Conservation (phyloP, 2,113 vertebrate genomes). For the Danio rerio region DNA sequence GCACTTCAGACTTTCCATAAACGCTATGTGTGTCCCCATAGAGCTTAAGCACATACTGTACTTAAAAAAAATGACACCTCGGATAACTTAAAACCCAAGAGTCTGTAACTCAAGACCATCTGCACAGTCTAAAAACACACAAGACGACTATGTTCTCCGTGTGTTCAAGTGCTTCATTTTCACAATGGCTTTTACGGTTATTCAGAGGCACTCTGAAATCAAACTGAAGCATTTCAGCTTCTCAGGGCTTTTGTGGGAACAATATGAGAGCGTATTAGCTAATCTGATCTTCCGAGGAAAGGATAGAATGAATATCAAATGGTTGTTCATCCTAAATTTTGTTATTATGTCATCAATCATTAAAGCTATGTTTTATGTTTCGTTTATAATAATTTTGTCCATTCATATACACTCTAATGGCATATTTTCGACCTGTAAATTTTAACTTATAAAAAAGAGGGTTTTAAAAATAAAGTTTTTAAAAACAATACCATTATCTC, state of each 20-base stretch:
- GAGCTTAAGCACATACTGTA: conserved; percentile 1
- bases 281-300: too few species aligned
- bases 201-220: conserved; percentile 30
- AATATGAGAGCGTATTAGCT: conserved; percentile 30
- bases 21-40: neutral
- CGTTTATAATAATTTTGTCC: too few species aligned
- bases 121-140: neutral
- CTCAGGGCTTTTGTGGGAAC: conserved; percentile 15
- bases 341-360: neutral
- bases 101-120: neutral
- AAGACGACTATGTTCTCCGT: neutral
- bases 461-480: too few species aligned
- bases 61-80: neutral
- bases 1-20: conserved; percentile 9
- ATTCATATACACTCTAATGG: too few species aligned
- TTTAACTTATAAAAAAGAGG: too few species aligned
- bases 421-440: too few species aligned
- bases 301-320: conserved; percentile 15
- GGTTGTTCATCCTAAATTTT: conserved; percentile 2
- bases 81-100: neutral
- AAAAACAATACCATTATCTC: too few species aligned
- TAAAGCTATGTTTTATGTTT: too few species aligned
- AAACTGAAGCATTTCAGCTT: conserved; percentile 42
- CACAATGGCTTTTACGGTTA: conserved; percentile 12
- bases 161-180: neutral